Base-by-base conservation (phyloP, 35 echinoderm and acorn worm species). In the Apostichopus japonicus region DNA sequence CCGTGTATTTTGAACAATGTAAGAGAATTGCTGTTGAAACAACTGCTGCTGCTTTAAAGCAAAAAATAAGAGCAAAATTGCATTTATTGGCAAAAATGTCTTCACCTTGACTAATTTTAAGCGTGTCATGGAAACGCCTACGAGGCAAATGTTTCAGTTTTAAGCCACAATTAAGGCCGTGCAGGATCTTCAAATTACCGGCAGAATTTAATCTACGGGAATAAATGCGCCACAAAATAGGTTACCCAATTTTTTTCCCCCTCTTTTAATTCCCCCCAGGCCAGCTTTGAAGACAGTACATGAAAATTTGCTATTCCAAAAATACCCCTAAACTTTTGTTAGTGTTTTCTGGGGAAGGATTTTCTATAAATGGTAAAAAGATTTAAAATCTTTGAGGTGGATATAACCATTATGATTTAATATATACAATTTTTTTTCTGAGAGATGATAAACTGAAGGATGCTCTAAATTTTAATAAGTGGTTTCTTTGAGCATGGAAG, bases 21-120 rank as follows among this genome's bases (percentile, higher is more conserved):
- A 3, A 44, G 33, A 44, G 33, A 44, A 3, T 44, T 44, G 33
- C 33, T 44, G 33, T 44, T 44, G 33, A 44, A 44, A 44, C 2
- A 44, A 44, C 33, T 44, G 33, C 33, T 4, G 33, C 33, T 44
- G 33, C 33, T 44, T 44, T 44, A 44, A 44, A 44, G 33, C 33
- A 44, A 44, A 44, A 44, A 44, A 44, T 16, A 67, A 67, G 0
- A 67, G 19, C 11, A 67, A 16, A 19, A 10, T 44, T 19, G 11
- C 63, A 67, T 67, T 67, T 15, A 67, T 67, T 67, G 63, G 11
- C 19, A 19, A 19, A 67, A 67, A 67, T 67, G 63, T 67, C 19
- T 67, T 67, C 19, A 67, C 63, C 63, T 67, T 67, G 63, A 67
- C 63, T 67, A 67, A 67, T 67, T 67, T 67, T 67, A 67, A 67